Percentiles rank a stretch among this genome's conserved stretches.
phyloP scores from a whole-genome alignment of 2,888 invertebrate genomes.

The Chloroclystis v-ata region DNA sequence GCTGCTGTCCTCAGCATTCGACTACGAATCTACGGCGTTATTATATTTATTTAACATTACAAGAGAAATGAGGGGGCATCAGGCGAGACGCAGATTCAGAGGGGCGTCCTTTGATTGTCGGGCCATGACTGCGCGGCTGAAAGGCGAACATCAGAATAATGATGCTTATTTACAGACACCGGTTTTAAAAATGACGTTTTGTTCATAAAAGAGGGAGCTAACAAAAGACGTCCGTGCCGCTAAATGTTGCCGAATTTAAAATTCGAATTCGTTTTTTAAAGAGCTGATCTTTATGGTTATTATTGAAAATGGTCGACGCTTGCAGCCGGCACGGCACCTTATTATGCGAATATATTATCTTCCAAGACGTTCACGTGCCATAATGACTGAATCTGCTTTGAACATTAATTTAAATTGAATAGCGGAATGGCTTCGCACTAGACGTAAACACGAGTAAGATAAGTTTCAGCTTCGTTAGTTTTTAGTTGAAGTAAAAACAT shows the following conservation, averaged over 20 bases:
- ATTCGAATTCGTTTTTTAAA: constrained; percentile 17
- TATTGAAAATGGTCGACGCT: not conserved
- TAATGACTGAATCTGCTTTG: not conserved
- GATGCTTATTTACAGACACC: constrained; percentile 22
- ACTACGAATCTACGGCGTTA: constrained; percentile 18
- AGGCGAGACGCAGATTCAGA: constrained; percentile 14
- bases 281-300: constrained; percentile 11
- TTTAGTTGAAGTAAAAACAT: no score
- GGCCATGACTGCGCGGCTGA: constrained; percentile 10
- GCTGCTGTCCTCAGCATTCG: constrained; percentile 18
- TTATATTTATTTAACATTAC: constrained; percentile 19
- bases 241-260: constrained; percentile 20
- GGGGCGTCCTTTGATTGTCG: constrained; percentile 17
- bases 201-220: constrained; percentile 29
- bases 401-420: no score
- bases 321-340: not conserved
- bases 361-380: not conserved
- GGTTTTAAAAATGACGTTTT: constrained; percentile 30
- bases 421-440: no score
- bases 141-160: constrained; percentile 16
- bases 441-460: no score
- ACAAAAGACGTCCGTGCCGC: constrained; percentile 26
- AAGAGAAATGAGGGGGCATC: constrained; percentile 15
- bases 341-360: not conserved
- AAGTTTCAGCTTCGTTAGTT: no score